These are phyloP conservation scores for Megaleporinus macrocephalus DNA, from an alignment of 2,113 vertebrate species.

Conservation along the genomic window DNA sequence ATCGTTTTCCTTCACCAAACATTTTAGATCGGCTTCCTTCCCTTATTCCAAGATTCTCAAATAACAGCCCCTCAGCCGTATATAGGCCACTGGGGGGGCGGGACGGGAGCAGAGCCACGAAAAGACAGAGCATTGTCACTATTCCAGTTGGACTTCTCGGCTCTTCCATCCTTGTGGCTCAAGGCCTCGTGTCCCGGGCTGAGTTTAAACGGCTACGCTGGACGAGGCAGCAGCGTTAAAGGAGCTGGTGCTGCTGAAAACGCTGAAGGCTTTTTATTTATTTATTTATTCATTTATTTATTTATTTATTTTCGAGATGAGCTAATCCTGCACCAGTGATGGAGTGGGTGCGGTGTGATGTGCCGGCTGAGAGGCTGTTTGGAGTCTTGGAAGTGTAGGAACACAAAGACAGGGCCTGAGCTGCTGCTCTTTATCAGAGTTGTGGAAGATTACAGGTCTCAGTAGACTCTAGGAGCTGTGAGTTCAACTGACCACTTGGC, in stretches of 20 bases:
- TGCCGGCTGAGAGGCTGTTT: constrained; percentile 21
- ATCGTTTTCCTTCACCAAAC: constrained; percentile 58
- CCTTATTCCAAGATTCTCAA: constrained; percentile 42
- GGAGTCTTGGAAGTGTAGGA: constrained; percentile 30
- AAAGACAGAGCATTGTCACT: background rate
- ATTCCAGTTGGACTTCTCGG: constrained; percentile 26
- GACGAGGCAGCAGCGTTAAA: background rate
- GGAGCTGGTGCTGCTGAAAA: background rate
- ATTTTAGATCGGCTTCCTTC: constrained; percentile 58
- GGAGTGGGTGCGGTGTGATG: constrained; percentile 22
- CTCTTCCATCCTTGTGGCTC: background rate
- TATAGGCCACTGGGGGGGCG: constrained; percentile 44
- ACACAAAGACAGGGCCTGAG: constrained; percentile 31
- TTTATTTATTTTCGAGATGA: background rate
- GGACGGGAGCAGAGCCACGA: background rate
- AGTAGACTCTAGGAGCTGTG: constrained; percentile 1
- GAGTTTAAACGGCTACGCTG: background rate
- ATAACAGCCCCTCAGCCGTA: constrained; percentile 59
- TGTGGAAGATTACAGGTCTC: constrained; percentile 39
- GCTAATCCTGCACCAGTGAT: constrained; percentile 14
- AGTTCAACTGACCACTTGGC: background rate
- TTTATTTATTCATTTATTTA: too few species aligned
- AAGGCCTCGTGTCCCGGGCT: background rate
- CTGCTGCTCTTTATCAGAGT: constrained; percentile 18
- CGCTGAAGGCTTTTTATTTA: background rate